A percentile compares a stretch with the other conserved stretches of the same genome.
These are phyloP conservation scores for Pituophis catenifer DNA, from an alignment of 2,113 vertebrate species.

Conservation along the genomic window DNA sequence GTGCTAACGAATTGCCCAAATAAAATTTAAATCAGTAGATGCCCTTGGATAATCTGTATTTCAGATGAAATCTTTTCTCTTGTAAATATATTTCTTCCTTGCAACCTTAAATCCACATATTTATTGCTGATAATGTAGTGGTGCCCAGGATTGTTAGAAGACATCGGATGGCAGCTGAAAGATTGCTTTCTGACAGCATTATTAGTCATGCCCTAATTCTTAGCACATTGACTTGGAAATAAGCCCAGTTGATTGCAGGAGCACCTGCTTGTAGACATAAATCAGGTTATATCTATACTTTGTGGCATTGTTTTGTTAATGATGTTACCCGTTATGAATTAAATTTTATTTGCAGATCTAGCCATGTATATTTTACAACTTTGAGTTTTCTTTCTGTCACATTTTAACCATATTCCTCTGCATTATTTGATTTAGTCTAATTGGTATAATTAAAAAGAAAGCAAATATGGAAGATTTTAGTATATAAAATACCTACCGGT, in stretches of 20 bases:
- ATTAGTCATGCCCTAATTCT: slow-evolving; percentile 6
- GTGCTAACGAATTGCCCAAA: not conserved
- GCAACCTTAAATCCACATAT: not conserved
- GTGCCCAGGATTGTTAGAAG: not conserved
- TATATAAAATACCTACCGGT: not conserved
- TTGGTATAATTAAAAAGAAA: not conserved
- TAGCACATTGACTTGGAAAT: not conserved
- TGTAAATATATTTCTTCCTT: not conserved
- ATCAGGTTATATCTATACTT: not conserved
- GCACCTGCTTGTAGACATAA: not conserved
- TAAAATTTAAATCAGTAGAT: not conserved
- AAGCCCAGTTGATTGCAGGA: not conserved
- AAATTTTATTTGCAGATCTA: not conserved
- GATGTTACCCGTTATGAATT: not conserved
- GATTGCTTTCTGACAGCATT: not conserved
- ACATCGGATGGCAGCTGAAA: not conserved
- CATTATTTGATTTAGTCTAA: not conserved
- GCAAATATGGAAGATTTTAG: not conserved
- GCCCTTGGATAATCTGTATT: not conserved
- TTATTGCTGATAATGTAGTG: not conserved
- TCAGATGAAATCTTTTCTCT: not conserved
- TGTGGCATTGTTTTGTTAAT: not conserved
- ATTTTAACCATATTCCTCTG: not conserved
- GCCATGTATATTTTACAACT: not conserved
- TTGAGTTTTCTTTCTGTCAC: not conserved